Conservation (phyloP, 2,113 vertebrate genomes). For the Sclerurus mexicanus region DNA sequence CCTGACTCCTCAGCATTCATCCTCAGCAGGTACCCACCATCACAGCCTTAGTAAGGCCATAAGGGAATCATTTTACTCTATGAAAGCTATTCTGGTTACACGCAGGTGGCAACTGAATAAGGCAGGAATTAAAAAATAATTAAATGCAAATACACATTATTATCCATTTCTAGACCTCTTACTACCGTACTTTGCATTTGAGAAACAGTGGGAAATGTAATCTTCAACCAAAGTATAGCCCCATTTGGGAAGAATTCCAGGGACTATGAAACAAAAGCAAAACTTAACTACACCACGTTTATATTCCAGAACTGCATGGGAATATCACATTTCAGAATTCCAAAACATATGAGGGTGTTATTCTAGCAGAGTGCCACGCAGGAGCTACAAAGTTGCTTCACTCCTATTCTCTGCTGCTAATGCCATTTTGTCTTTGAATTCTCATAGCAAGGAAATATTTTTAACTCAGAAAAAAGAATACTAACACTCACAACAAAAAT, state of each 20-base stretch:
- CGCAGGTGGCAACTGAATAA: accelerated
- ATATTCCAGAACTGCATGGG: not conserved
- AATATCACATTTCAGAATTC: not conserved
- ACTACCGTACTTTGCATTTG: not conserved
- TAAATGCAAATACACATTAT: not conserved
- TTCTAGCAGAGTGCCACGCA: accelerated
- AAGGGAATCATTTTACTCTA: not conserved
- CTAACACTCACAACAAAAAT: not conserved
- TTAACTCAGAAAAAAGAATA: not conserved
- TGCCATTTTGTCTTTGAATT: not conserved
- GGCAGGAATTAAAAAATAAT: not conserved
- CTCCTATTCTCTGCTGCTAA: not conserved
- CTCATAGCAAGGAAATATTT: not conserved
- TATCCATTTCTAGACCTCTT: not conserved
- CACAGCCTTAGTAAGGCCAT: not conserved
- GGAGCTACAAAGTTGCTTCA: accelerated
- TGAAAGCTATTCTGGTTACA: not conserved
- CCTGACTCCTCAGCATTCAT: not conserved
- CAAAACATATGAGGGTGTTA: not conserved
- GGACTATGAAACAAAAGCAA: not conserved
- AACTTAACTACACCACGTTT: not conserved
- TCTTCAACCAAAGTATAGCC: not conserved
- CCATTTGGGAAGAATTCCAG: not conserved
- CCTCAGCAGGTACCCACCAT: not conserved
- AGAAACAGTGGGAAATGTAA: not conserved